Conservation (phyloP, 2,888 invertebrate genomes). For the Melieria picta region DNA sequence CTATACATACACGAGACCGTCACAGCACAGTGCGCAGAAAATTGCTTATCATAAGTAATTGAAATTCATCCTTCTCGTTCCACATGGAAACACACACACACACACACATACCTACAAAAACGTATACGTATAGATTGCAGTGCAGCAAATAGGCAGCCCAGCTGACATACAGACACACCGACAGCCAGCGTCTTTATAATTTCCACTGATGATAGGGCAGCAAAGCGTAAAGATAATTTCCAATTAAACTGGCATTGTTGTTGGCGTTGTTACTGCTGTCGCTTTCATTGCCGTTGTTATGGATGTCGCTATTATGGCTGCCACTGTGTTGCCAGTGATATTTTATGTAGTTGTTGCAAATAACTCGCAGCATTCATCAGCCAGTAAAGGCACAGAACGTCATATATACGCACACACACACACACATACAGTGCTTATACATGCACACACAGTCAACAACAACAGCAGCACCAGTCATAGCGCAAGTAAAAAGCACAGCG, state of each 20-base stretch:
- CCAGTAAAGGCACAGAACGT: neutral
- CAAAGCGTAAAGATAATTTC: conserved; percentile 13
- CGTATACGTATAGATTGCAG: neutral
- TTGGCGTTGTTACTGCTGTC: too few species aligned
- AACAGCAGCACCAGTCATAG: too few species aligned
- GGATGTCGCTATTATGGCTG: neutral
- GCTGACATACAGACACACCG: neutral
- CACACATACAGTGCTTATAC: neutral
- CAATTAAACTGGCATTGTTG: neutral
- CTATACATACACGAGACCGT: too few species aligned
- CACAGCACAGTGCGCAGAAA: neutral
- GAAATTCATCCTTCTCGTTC: neutral
- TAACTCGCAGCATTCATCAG: neutral
- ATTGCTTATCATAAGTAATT: conserved; percentile 1
- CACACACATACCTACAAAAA: too few species aligned
- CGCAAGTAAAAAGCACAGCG: too few species aligned
- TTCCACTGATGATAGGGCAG: neutral
- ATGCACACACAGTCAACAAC: neutral
- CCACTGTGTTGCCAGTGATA: neutral
- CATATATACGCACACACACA: too few species aligned
- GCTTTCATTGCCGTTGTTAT: neutral
- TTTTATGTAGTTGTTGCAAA: neutral
- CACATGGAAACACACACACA: too few species aligned
- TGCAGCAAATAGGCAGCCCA: neutral
- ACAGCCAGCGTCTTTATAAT: neutral